A percentile compares a stretch with the other conserved stretches of the same genome.
Conservation (phyloP, 1,140 invertebrate genomes). For the Microplitis mediator region DNA sequence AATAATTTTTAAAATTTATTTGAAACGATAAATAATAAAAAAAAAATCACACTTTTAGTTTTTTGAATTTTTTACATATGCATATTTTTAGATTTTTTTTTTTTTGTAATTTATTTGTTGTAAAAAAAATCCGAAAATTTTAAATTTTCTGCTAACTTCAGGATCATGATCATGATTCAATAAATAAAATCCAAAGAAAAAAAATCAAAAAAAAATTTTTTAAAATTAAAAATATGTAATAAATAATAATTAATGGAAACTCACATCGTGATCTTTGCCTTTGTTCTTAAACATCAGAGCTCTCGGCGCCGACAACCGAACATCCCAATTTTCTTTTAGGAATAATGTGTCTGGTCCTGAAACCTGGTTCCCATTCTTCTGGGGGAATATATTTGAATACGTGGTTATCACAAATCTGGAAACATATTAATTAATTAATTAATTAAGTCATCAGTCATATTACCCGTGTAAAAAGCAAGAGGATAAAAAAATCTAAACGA, state of each 20-base stretch:
- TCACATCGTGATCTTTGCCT: constrained; percentile 95
- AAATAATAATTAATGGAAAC: constrained; percentile 55
- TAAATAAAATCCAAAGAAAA: too few relatives aligned
- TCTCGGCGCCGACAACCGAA: constrained; percentile 88
- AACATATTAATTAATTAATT: constrained; percentile 10
- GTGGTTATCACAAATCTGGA: constrained; percentile 92
- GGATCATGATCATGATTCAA: too few relatives aligned
- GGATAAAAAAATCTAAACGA: constrained; percentile 54
- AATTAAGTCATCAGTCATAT: constrained; percentile 76
- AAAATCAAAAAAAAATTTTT: constrained; percentile 1
- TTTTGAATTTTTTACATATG: neutral
- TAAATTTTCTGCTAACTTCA: too few relatives aligned
- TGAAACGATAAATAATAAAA: too few relatives aligned
- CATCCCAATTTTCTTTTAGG: constrained; percentile 69
- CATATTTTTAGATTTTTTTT: too few relatives aligned
- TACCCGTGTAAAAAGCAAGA: too few relatives aligned
- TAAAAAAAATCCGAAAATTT: too few relatives aligned
- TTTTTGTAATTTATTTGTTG: too few relatives aligned
- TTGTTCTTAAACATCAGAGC: constrained; percentile 94
- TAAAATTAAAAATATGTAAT: neutral
- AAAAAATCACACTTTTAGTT: too few relatives aligned
- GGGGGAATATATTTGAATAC: constrained; percentile 91
- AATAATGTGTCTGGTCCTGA: constrained; percentile 49
- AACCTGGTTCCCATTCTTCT: constrained; percentile 73
- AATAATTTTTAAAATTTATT: constrained; percentile 30